A percentile compares a stretch with the other conserved stretches of the same genome.
These are phyloP conservation scores for Apolygus lucorum DNA, from an alignment of 1,140 invertebrate species.

Conservation along the genomic window DNA sequence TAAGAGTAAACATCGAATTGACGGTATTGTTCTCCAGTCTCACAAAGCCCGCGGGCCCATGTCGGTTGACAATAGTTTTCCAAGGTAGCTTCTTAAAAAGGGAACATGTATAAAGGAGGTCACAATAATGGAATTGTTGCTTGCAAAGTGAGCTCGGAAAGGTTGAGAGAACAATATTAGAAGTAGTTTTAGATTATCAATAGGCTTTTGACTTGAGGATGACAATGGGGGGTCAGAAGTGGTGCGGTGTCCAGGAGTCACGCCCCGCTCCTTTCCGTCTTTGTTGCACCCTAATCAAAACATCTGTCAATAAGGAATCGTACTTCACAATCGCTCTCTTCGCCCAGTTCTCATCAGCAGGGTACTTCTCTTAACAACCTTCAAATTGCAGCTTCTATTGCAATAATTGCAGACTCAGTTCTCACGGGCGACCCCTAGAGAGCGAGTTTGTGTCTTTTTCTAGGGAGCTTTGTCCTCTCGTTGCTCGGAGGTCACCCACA, in stretches of 20 bases:
- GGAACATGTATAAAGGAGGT: background rate
- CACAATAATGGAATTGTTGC: background rate
- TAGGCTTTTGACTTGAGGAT: background rate
- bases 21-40: background rate
- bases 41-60: background rate
- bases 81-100: background rate
- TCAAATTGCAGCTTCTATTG: slow-evolving; percentile 1
- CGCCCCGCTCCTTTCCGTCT: background rate
- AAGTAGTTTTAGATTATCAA: background rate
- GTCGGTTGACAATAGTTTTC: background rate
- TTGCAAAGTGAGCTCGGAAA: background rate
- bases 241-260: background rate
- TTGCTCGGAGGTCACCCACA: background rate
- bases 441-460: background rate
- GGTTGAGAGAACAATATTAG: background rate
- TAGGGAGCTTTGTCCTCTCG: background rate
- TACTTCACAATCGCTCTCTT: background rate
- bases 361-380: background rate
- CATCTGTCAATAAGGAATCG: slow-evolving; percentile 1
- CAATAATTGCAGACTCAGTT: slow-evolving; percentile 1
- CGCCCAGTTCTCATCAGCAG: background rate
- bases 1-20: background rate
- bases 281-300: background rate
- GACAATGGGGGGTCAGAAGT: background rate
- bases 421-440: background rate